phyloP scores from a whole-genome alignment of 2,888 invertebrate species.

The Drosophila quinaria region DNA sequence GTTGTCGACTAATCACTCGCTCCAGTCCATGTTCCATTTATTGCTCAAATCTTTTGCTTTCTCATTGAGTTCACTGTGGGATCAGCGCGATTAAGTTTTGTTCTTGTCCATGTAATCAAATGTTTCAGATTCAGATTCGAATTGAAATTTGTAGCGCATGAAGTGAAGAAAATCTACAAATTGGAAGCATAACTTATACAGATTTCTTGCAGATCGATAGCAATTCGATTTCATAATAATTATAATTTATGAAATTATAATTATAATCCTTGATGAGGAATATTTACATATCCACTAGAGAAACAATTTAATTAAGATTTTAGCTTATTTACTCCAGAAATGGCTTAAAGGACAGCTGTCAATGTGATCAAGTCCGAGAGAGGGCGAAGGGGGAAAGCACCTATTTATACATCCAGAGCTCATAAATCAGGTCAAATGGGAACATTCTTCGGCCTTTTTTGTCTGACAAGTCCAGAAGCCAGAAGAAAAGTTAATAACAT shows the following conservation, averaged over 20 bases:
- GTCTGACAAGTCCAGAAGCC: conserved; percentile 69
- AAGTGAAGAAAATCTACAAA: conserved; percentile 27
- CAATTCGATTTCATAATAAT: too few species aligned
- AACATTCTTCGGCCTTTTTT: conserved; percentile 26
- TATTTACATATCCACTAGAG: too few species aligned
- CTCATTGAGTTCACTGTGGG: conserved; percentile 27
- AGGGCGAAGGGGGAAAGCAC: background rate
- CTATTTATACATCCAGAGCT: conserved; percentile 4
- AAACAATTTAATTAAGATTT: background rate
- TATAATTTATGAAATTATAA: background rate
- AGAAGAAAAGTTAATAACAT: conserved; percentile 72
- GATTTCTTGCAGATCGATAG: background rate
- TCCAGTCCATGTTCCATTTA: conserved; percentile 12
- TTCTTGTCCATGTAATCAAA: conserved; percentile 51
- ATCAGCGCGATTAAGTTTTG: conserved; percentile 58
- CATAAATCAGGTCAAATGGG: conserved; percentile 60
- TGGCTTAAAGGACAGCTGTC: conserved; percentile 53
- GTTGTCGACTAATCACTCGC: conserved; percentile 2
- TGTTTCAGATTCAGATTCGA: conserved; percentile 38
- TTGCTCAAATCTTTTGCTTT: conserved; percentile 31
- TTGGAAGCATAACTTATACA: background rate
- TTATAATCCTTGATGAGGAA: too few species aligned
- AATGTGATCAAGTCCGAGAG: conserved; percentile 39
- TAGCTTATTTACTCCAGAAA: background rate
- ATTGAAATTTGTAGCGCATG: conserved; percentile 48